These are phyloP conservation scores for Mastomys coucha DNA, from an alignment of 2,113 vertebrate species.

Conservation along the genomic window DNA sequence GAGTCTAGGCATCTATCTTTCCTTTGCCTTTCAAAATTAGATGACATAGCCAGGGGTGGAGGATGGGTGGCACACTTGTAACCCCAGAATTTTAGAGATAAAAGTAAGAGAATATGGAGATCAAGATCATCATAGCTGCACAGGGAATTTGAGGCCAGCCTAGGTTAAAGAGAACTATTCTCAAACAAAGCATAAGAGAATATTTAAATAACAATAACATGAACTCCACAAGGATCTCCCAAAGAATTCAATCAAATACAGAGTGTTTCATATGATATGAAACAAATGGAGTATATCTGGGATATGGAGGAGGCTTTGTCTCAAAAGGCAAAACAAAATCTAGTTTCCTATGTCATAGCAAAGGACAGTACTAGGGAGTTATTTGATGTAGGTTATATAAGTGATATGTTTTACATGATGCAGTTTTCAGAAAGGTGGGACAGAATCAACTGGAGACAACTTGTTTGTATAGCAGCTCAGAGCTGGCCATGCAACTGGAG, in stretches of 20 bases:
- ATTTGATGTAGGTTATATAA: not conserved
- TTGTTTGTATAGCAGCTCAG: not conserved
- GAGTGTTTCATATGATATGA: not conserved
- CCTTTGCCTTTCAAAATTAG: not conserved
- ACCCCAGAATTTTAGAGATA: not conserved
- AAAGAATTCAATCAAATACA: slow-evolving; percentile 7
- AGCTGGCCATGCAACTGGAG: not conserved
- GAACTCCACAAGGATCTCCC: not conserved
- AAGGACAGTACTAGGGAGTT: not conserved
- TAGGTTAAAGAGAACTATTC: not conserved
- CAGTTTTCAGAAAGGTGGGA: not conserved
- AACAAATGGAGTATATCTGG: not conserved
- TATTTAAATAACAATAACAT: not conserved
- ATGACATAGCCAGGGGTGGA: not conserved
- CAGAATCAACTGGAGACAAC: not conserved
- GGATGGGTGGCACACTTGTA: not conserved
- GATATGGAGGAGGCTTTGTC: not conserved
- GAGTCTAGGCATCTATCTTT: not conserved
- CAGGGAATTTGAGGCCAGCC: not conserved
- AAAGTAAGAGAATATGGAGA: not conserved
- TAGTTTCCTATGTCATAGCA: not conserved
- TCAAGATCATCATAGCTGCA: not conserved
- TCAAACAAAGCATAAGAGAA: not conserved
- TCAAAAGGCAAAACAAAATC: slow-evolving; percentile 14
- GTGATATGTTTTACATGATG: not conserved